Evolutionary conservation across 2,797 vertebrate species (phyloP).

Genomic region (Sebastes paucispinis): DNA sequence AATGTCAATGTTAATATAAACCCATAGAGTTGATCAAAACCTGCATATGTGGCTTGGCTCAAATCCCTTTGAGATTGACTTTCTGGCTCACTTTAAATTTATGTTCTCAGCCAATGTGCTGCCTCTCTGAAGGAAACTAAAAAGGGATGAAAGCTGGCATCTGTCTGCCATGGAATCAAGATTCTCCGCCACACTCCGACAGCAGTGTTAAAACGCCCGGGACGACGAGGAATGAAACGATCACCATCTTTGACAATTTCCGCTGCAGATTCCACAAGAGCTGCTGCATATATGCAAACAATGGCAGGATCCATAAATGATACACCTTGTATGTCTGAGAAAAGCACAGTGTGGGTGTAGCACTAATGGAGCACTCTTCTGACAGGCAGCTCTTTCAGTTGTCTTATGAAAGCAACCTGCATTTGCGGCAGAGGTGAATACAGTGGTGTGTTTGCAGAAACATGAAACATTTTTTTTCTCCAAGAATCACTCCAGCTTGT

Average conservation of each 20-base stretch:
- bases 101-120: conserved; percentile 34
- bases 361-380: conserved; percentile 61
- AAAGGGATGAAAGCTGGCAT: conserved; percentile 68
- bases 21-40: conserved; percentile 54
- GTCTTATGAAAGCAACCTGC: conserved; percentile 50
- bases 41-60: conserved; percentile 12
- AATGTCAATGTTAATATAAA: conserved; percentile 38
- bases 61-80: conserved; percentile 48
- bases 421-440: conserved; percentile 38
- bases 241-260: conserved; percentile 45
- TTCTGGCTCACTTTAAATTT: conserved; percentile 50
- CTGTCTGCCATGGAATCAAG: conserved; percentile 56
- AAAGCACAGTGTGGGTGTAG: conserved; percentile 54
- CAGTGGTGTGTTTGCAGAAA: conserved; percentile 22
- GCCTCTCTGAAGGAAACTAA: conserved; percentile 48
- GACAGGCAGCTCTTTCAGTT: conserved; percentile 47
- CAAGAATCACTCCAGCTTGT: conserved; percentile 24
- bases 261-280: conserved; percentile 30
- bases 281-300: conserved; percentile 57
- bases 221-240: conserved; percentile 37
- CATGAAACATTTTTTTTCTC: conserved; percentile 30
- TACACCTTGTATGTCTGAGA: conserved; percentile 45
- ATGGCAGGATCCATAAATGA: conserved; percentile 44
- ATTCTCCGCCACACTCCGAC: conserved; percentile 27
- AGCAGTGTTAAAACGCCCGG: conserved; percentile 6